Conservation (phyloP, 37 sponge, comb jelly and placozoan species). For the Beroe ovata region DNA sequence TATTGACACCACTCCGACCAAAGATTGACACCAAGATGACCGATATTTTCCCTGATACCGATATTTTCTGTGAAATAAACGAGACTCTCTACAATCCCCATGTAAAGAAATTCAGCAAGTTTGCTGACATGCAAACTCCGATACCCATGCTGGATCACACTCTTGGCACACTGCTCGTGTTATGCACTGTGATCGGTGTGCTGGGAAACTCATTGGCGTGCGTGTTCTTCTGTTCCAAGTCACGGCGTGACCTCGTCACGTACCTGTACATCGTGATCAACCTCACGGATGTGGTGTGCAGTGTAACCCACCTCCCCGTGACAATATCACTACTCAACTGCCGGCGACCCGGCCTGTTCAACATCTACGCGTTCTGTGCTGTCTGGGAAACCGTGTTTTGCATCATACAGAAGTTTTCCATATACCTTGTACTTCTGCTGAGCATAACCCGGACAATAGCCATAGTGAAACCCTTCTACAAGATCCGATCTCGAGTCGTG, state of each 20-base stretch:
- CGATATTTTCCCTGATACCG: neutral
- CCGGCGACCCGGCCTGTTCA: slow-evolving; percentile 9
- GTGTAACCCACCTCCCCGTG: slow-evolving; percentile 13
- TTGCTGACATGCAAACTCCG: neutral
- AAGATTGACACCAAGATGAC: too few species aligned
- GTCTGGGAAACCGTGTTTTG: slow-evolving; percentile 35
- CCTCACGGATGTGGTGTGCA: neutral
- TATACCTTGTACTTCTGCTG: slow-evolving; percentile 32
- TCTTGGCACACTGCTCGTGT: neutral
- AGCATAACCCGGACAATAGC: slow-evolving; percentile 43
- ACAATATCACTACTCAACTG: slow-evolving; percentile 10
- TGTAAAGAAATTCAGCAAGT: neutral
- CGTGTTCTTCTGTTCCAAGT: slow-evolving; percentile 19
- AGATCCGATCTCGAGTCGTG: neutral
- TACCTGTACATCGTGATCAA: slow-evolving; percentile 33
- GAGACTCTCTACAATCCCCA: neutral
- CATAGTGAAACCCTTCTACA: slow-evolving; percentile 54
- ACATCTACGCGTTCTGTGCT: slow-evolving; percentile 8
- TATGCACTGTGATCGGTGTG: slow-evolving; percentile 40
- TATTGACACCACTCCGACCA: too few species aligned
- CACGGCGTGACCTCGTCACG: slow-evolving; percentile 33
- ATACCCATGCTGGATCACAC: neutral
- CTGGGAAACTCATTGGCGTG: slow-evolving; percentile 1
- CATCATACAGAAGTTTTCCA: slow-evolving; percentile 15
- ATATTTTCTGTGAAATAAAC: neutral